These are phyloP conservation scores for Drosophila nigromelanica DNA, from an alignment of 1,140 invertebrate species.

Conservation along the genomic window DNA sequence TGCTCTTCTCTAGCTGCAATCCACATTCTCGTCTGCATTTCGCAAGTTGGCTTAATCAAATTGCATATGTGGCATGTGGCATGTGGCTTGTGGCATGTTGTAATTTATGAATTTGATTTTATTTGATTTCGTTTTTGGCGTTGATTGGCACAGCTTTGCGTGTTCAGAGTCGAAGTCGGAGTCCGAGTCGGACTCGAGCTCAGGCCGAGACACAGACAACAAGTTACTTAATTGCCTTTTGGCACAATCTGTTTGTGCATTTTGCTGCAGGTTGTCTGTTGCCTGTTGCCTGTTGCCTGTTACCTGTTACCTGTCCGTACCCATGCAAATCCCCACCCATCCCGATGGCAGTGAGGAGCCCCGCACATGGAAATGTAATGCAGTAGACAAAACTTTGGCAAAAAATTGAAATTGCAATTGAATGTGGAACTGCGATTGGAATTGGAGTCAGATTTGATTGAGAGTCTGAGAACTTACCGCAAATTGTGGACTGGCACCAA, in stretches of 20 bases:
- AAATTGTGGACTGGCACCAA: slow-evolving; percentile 65
- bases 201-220: slow-evolving; percentile 17
- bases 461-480: slow-evolving; percentile 58
- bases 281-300: slow-evolving; percentile 3
- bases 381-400: slow-evolving; percentile 29
- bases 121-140: slow-evolving; percentile 70
- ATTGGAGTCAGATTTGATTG: slow-evolving; percentile 16
- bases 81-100: slow-evolving; percentile 50
- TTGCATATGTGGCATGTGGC: slow-evolving; percentile 35
- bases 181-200: background rate
- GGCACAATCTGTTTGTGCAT: slow-evolving; percentile 19
- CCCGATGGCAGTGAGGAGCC: background rate
- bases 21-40: slow-evolving; percentile 41
- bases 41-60: slow-evolving; percentile 52
- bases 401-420: slow-evolving; percentile 33
- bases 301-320: slow-evolving; percentile 1
- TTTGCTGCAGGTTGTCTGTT: slow-evolving; percentile 30
- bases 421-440: background rate
- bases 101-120: slow-evolving; percentile 59
- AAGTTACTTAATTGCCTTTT: slow-evolving; percentile 63
- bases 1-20: slow-evolving; percentile 25
- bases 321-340: slow-evolving; percentile 6
- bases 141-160: slow-evolving; percentile 58
- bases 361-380: slow-evolving; percentile 52
- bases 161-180: slow-evolving; percentile 9